Evolutionary conservation across 2,113 vertebrate species (phyloP).

Genomic region (Aegotheles bennettii): DNA sequence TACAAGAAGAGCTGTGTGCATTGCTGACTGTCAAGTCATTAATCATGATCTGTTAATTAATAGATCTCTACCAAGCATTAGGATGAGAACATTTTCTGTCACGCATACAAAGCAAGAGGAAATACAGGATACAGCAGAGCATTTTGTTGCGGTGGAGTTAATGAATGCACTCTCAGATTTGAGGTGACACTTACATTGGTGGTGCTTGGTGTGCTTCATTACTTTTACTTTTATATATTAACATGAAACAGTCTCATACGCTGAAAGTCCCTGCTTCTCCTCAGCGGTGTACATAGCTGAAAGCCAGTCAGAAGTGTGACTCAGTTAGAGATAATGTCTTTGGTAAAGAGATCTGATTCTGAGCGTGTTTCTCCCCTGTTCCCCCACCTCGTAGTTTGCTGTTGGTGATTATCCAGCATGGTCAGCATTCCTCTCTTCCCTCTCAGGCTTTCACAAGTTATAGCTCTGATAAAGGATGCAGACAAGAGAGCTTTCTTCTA

Average conservation of each 20-base stretch:
- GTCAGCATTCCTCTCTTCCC: not conserved
- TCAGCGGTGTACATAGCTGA: slow-evolving; percentile 27
- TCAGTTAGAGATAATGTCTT: not conserved
- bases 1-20: not conserved
- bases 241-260: slow-evolving; percentile 35
- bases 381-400: not conserved
- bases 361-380: not conserved
- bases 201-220: slow-evolving; percentile 47
- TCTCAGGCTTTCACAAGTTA: not conserved
- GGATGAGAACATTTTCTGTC: not conserved
- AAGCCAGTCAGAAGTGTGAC: slow-evolving; percentile 38
- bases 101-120: not conserved
- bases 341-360: slow-evolving; percentile 34
- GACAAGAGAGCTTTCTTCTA: slow-evolving; percentile 16
- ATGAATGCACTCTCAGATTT: slow-evolving; percentile 41
- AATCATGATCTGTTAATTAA: slow-evolving; percentile 49
- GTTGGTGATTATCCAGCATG: not conserved
- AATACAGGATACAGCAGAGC: slow-evolving; percentile 28
- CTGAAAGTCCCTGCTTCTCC: slow-evolving; percentile 60
- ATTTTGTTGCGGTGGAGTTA: slow-evolving; percentile 31
- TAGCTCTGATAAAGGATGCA: slow-evolving; percentile 38
- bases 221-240: slow-evolving; percentile 29
- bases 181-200: slow-evolving; percentile 26
- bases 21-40: not conserved
- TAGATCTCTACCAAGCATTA: slow-evolving; percentile 11